Percentiles rank a stretch among this genome's conserved stretches.
Evolutionary conservation across 2,888 invertebrate genomes (phyloP).

Genomic region (Emmelina monodactyla): DNA sequence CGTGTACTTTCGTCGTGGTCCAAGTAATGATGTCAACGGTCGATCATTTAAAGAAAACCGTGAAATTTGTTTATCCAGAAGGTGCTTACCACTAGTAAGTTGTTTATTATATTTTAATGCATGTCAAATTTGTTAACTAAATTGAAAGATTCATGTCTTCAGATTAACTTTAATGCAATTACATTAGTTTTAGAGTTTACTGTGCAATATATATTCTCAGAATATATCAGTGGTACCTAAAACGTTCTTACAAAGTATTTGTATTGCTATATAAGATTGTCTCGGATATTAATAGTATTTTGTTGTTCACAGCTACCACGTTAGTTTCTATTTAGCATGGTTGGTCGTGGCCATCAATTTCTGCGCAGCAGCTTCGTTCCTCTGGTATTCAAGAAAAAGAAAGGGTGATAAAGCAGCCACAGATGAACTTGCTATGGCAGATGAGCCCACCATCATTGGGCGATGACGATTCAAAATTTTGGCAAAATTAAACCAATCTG

Average conservation of each 20-base stretch:
- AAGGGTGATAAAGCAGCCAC: constrained; percentile 84
- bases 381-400: constrained; percentile 83
- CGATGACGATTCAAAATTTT: constrained; percentile 56
- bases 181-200: too few species aligned
- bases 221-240: too few species aligned
- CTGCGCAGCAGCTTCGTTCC: constrained; percentile 74
- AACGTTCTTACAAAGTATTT: too few species aligned
- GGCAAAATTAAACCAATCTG: background rate
- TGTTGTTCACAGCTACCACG: constrained; percentile 66
- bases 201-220: too few species aligned
- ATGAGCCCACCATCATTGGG: constrained; percentile 83
- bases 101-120: background rate
- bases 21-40: constrained; percentile 81
- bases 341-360: constrained; percentile 76
- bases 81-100: constrained; percentile 69
- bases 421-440: constrained; percentile 84
- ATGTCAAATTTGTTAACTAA: too few species aligned
- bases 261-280: too few species aligned
- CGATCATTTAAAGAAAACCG: constrained; percentile 72
- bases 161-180: too few species aligned
- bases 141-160: too few species aligned
- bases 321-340: constrained; percentile 79
- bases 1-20: constrained; percentile 81
- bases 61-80: constrained; percentile 72
- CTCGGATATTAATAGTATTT: constrained; percentile 5